A percentile compares a stretch with the other conserved stretches of the same genome.
Conservation (phyloP, 2,113 vertebrate species). For the Ciconia boyciana region DNA sequence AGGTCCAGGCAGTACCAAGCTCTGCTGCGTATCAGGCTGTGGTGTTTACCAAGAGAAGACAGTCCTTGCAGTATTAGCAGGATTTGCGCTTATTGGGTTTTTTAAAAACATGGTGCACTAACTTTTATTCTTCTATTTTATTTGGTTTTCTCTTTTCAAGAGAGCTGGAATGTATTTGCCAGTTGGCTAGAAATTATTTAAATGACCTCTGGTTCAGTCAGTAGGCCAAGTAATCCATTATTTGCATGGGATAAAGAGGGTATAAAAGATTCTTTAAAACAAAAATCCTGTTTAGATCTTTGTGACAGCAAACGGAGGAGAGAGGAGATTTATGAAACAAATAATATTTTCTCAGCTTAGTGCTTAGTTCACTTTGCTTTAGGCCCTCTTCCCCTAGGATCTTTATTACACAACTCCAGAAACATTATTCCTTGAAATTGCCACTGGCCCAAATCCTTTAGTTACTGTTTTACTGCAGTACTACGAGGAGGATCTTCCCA, state of each 20-base stretch:
- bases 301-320: background rate
- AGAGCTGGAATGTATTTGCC: background rate
- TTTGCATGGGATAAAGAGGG: background rate
- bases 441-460: background rate
- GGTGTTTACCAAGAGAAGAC: background rate
- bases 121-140: background rate
- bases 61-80: background rate
- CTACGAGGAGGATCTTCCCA: background rate
- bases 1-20: background rate
- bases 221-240: background rate
- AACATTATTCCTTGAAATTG: background rate
- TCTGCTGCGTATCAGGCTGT: background rate
- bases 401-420: background rate
- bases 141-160: background rate
- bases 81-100: background rate
- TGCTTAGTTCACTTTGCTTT: background rate
- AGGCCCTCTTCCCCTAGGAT: background rate
- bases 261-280: background rate
- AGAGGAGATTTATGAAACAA: background rate
- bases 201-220: background rate
- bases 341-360: background rate
- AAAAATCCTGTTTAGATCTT: background rate
- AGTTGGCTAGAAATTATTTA: background rate
- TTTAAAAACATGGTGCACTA: background rate
- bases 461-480: background rate